phyloP scores from a whole-genome alignment of 2,888 invertebrate genomes.

The Cryptocephalus moraei region DNA sequence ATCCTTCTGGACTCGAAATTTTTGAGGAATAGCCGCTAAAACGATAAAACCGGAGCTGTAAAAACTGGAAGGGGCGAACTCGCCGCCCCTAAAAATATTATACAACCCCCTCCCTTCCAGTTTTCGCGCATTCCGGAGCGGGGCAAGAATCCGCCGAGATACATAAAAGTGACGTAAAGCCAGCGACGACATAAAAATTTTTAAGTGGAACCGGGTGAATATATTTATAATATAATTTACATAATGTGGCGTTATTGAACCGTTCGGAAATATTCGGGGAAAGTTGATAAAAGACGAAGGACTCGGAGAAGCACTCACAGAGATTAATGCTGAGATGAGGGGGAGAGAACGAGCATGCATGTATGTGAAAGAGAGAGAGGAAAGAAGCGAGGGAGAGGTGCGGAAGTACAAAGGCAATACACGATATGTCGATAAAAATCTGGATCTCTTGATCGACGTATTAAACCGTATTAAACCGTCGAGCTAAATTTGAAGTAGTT shows the following conservation, averaged over 20 bases:
- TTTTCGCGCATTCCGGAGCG: too few species aligned
- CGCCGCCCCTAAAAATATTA: too few species aligned
- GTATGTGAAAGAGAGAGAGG: not conserved
- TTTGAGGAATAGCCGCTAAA: too few species aligned
- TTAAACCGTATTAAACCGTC: too few species aligned
- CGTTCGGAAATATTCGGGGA: constrained; percentile 3
- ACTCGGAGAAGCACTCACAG: constrained; percentile 26
- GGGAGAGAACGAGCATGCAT: not conserved
- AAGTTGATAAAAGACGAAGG: constrained; percentile 4
- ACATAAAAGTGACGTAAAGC: not conserved
- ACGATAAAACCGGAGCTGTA: too few species aligned
- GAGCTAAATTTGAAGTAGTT: too few species aligned
- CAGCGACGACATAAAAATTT: constrained; percentile 11
- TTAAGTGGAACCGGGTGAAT: constrained; percentile 17
- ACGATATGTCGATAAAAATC: too few species aligned
- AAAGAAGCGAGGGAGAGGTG: not conserved
- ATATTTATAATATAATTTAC: constrained; percentile 31
- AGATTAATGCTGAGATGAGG: constrained; percentile 27
- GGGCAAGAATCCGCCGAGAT: not conserved
- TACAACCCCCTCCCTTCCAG: too few species aligned
- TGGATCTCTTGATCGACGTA: too few species aligned
- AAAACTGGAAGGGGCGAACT: too few species aligned
- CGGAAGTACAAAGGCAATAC: too few species aligned
- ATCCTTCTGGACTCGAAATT: too few species aligned
- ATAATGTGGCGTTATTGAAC: constrained; percentile 32